Evolutionary conservation across 2,797 vertebrate species (phyloP), one percentile per base, ranked within the genome.

Genomic region (Chloroceryle amazona): DNA sequence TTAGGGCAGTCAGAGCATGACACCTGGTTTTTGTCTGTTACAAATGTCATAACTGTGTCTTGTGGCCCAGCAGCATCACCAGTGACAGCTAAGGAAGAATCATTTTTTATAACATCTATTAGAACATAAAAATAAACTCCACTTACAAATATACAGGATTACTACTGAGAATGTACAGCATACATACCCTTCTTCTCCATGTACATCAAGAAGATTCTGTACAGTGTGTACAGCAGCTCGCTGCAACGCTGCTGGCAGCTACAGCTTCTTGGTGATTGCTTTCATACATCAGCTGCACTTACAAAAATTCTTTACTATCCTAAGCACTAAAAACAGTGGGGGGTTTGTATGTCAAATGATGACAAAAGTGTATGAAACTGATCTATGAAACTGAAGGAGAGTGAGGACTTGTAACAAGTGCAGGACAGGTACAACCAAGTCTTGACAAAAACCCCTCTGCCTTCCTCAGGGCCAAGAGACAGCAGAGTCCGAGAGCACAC

Each of bases 1-100:
- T 47, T 19, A 55, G 33, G 19, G 41, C 44, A 31, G 14, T n/a
- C 11, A 37, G 4, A 83, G 41, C 47, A 49, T 10, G 17, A 33
- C 26, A 35, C 0, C 0, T 6, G 1, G 0, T 28, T 60, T 76
- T 72, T 66, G 22, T 21, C 29, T 76, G 7, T 44, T 52, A 33
- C 37, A 72, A 57, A 57, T 60, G 33, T 42, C n/a, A 18, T 61
- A 47, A 35, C 54, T 35, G 47, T 54, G 44, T 28, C 60, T 37
- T 37, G 37, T 37, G 37, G 55, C 76, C 47, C 76, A 49, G 28
- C 60, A 35, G 6, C 35, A 46, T 20, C n/a, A 78, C 47, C 42
- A 55, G 55, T 28, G 52, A 61, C 60, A 75, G 65, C n/a, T n/a
- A 76, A 57, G 42, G 54, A 66, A 75, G 65, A 54, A 60, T 5